Evolutionary conservation across 2,797 vertebrate genomes (phyloP).

Genomic region (Enteromius fasciolatus): DNA sequence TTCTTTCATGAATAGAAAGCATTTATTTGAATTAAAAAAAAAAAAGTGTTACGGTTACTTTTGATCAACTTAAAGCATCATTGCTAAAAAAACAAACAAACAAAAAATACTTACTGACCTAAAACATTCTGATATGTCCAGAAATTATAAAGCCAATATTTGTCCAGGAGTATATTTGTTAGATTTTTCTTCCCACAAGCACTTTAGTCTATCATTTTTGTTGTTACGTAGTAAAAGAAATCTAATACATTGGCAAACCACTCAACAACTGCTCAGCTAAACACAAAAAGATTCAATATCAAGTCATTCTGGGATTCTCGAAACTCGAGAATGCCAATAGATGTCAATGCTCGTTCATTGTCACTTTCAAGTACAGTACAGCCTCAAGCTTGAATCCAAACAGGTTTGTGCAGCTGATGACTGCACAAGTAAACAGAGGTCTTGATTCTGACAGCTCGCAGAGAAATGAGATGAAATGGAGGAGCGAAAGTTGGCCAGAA

Average conservation of each 20-base stretch:
- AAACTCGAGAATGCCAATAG: slow-evolving; percentile 64
- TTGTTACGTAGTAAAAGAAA: slow-evolving; percentile 1
- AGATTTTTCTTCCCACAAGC: not conserved
- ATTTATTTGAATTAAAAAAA: not conserved
- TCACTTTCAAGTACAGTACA: slow-evolving; percentile 14
- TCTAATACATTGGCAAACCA: not conserved
- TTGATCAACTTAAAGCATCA: not conserved
- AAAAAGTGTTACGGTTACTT: not conserved
- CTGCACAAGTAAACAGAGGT: slow-evolving; percentile 73
- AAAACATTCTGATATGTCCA: not conserved
- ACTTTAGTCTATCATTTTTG: not conserved
- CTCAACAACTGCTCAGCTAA: not conserved
- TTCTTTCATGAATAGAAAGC: not conserved
- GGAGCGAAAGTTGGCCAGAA: slow-evolving; percentile 46
- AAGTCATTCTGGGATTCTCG: slow-evolving; percentile 14
- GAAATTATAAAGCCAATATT: not conserved
- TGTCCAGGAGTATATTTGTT: not conserved
- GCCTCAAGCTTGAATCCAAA: slow-evolving; percentile 70
- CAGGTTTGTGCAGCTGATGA: slow-evolving; percentile 64
- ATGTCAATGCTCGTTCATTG: slow-evolving; percentile 45
- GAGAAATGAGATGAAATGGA: slow-evolving; percentile 65
- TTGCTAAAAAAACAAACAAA: not conserved
- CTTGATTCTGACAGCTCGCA: slow-evolving; percentile 56
- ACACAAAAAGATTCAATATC: not conserved
- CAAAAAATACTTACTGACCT: not conserved